Evolutionary conservation across 2,888 invertebrate genomes (phyloP).

Genomic region (Tetropium fuscum): DNA sequence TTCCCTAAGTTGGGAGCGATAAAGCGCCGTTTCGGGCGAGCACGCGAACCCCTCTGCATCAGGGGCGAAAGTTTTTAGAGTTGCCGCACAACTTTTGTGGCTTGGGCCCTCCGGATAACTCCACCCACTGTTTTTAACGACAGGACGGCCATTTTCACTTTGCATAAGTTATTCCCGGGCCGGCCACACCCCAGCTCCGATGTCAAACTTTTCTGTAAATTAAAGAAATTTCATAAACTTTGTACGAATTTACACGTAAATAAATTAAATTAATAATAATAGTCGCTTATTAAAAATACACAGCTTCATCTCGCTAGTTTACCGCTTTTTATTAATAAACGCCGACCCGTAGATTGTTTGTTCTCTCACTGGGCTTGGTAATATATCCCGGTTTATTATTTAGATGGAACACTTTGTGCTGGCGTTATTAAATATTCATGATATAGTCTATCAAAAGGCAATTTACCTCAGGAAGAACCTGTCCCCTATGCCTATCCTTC

Average conservation of each 20-base stretch:
- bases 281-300: slow-evolving; percentile 46
- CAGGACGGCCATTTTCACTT: slow-evolving; percentile 66
- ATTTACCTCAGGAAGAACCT: too few relatives aligned
- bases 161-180: slow-evolving; percentile 65
- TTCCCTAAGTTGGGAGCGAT: slow-evolving; percentile 55
- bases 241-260: slow-evolving; percentile 47
- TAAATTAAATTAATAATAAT: slow-evolving; percentile 51
- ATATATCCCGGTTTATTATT: slow-evolving; percentile 31
- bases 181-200: slow-evolving; percentile 59
- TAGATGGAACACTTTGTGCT: slow-evolving; percentile 10
- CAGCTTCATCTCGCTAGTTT: slow-evolving; percentile 29
- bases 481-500: too few relatives aligned
- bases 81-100: slow-evolving; percentile 66
- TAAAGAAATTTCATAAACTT: slow-evolving; percentile 46
- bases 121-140: slow-evolving; percentile 65
- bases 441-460: too few relatives aligned
- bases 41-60: slow-evolving; percentile 51
- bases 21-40: slow-evolving; percentile 58
- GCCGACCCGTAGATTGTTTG: slow-evolving; percentile 43
- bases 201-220: slow-evolving; percentile 40
- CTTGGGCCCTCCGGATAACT: slow-evolving; percentile 62
- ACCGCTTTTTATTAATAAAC: slow-evolving; percentile 45
- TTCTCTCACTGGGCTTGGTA: slow-evolving; percentile 31
- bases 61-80: slow-evolving; percentile 64
- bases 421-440: slow-evolving; percentile 16